These are phyloP conservation scores for Pogonus chalceus DNA, from an alignment of 1,140 invertebrate genomes.

Conservation along the genomic window DNA sequence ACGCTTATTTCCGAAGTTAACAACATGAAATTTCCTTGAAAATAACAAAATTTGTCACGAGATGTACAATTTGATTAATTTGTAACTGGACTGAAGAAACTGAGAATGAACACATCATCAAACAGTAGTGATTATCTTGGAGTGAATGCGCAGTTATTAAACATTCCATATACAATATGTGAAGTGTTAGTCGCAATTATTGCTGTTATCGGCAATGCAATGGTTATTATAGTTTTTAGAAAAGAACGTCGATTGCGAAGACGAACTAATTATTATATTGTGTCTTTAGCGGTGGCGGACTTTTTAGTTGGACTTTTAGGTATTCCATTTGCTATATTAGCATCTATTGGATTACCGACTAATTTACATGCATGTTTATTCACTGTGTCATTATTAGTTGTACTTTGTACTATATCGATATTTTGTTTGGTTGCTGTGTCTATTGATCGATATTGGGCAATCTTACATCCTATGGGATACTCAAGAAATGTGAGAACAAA, in stretches of 20 bases:
- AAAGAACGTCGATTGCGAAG: constrained; percentile 64
- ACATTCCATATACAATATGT: constrained; percentile 50
- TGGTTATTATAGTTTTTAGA: constrained; percentile 75
- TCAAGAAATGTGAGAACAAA: constrained; percentile 74
- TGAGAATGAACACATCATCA: too few species aligned
- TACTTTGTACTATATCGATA: constrained; percentile 85
- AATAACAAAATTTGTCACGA: too few species aligned
- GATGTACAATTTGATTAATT: too few species aligned
- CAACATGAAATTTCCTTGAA: too few species aligned
- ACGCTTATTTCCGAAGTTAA: too few species aligned
- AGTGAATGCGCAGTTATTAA: too few species aligned
- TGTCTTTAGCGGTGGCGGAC: constrained; percentile 77
- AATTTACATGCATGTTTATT: constrained; percentile 75
- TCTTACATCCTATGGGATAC: constrained; percentile 81
- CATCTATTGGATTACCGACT: constrained; percentile 61
- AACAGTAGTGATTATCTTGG: too few species aligned
- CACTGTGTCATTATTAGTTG: constrained; percentile 75
- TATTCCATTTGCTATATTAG: constrained; percentile 77
- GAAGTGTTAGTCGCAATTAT: constrained; percentile 72
- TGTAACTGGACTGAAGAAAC: too few species aligned
- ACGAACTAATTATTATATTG: constrained; percentile 85
- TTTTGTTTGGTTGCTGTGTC: constrained; percentile 84
- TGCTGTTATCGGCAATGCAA: constrained; percentile 71
- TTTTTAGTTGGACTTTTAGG: constrained; percentile 67
- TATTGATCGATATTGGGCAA: constrained; percentile 86